These are phyloP conservation scores for Laterallus jamaicensis DNA, from an alignment of 2,113 vertebrate genomes.

Conservation along the genomic window DNA sequence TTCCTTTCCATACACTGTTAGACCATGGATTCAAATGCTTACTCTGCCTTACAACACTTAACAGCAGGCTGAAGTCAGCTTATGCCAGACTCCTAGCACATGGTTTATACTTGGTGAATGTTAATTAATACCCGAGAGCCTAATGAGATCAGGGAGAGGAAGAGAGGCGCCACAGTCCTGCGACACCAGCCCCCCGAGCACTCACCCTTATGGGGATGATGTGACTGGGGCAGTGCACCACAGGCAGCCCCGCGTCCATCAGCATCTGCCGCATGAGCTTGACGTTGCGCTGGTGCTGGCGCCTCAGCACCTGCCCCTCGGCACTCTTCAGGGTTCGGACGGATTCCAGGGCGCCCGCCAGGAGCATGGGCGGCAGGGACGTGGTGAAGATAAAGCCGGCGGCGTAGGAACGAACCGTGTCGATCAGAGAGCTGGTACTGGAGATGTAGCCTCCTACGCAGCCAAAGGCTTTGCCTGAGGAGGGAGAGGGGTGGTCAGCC, in stretches of 20 bases:
- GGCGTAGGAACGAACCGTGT: slow-evolving; percentile 91
- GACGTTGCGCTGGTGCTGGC: slow-evolving; percentile 94
- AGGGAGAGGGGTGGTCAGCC: not conserved
- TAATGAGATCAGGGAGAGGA: rapidly evolving
- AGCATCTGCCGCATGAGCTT: slow-evolving; percentile 96
- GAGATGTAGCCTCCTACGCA: slow-evolving; percentile 96
- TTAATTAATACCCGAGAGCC: rapidly evolving
- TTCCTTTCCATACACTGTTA: not conserved
- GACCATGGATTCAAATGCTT: not conserved
- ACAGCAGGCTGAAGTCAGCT: not conserved
- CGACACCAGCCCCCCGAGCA: rapidly evolving
- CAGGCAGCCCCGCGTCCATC: slow-evolving; percentile 93
- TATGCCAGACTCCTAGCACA: not conserved
- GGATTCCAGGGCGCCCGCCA: slow-evolving; percentile 88
- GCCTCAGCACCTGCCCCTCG: slow-evolving; percentile 85
- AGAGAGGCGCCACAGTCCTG: rapidly evolving
- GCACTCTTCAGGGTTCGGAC: slow-evolving; percentile 86
- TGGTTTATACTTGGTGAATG: not conserved
- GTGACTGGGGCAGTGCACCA: slow-evolving; percentile 96
- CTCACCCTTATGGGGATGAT: slow-evolving; percentile 94
- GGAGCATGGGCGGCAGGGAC: slow-evolving; percentile 93
- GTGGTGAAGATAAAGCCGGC: slow-evolving; percentile 98
- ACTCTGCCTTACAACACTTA: not conserved
- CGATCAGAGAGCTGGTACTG: slow-evolving; percentile 86
- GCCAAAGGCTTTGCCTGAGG: slow-evolving; percentile 94